Conservation (phyloP, 2,797 vertebrate genomes). For the Mormyrops boulengeri region DNA sequence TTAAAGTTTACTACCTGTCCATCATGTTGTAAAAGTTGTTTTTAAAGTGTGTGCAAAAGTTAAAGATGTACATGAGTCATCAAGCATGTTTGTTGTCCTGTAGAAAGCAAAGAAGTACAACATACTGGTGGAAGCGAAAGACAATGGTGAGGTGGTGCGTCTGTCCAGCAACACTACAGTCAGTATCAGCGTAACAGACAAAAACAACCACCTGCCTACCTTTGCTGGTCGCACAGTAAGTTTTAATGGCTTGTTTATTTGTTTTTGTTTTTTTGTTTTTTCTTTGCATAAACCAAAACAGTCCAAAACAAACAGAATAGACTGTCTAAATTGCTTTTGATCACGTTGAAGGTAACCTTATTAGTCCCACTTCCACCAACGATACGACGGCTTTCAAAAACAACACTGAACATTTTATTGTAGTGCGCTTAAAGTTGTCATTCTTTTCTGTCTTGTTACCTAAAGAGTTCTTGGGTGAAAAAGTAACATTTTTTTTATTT, state of each 20-base stretch:
- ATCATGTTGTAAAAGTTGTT: neutral
- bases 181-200: slow-evolving; percentile 46
- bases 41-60: neutral
- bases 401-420: neutral
- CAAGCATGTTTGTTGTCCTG: neutral
- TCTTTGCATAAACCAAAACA: neutral
- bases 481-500: neutral
- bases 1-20: neutral
- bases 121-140: slow-evolving; percentile 57
- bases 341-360: neutral
- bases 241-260: neutral
- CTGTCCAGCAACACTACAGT: slow-evolving; percentile 51
- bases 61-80: neutral
- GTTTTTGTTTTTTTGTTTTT: neutral
- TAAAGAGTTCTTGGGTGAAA: neutral
- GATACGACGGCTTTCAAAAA: neutral
- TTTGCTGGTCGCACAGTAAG: slow-evolving; percentile 47
- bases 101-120: slow-evolving; percentile 54
- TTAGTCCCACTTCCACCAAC: neutral
- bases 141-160: slow-evolving; percentile 37
- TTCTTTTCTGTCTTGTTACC: neutral
- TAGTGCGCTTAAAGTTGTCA: neutral
- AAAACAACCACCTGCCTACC: slow-evolving; percentile 54
- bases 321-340: neutral
- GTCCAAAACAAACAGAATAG: neutral